A percentile compares a stretch with the other conserved stretches of the same genome.
phyloP scores from a whole-genome alignment of 2,797 vertebrate species.

The Lacerta bilineata region DNA sequence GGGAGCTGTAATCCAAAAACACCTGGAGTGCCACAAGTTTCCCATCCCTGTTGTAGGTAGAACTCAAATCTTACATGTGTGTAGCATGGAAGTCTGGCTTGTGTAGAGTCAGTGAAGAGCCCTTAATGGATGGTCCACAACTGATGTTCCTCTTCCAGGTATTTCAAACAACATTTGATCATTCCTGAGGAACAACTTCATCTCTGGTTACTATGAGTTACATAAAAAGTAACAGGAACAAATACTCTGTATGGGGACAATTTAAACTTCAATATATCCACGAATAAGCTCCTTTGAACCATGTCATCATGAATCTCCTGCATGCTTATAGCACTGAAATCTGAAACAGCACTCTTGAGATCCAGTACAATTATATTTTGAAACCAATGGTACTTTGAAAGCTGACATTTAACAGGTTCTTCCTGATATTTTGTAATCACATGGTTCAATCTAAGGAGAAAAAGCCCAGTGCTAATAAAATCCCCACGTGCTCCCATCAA shows the following conservation, averaged over 20 bases:
- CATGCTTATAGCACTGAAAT: not conserved
- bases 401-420: not conserved
- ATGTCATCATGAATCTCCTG: not conserved
- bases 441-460: not conserved
- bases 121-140: not conserved
- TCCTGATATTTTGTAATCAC: not conserved
- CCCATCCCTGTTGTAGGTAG: not conserved
- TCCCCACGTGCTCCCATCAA: not conserved
- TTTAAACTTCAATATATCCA: constrained; percentile 1
- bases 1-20: too few species aligned
- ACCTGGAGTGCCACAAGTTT: too few species aligned
- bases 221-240: not conserved
- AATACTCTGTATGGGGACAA: not conserved
- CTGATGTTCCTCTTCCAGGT: not conserved
- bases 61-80: not conserved
- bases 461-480: not conserved
- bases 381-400: not conserved
- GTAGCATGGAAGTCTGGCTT: not conserved
- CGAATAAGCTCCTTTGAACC: not conserved
- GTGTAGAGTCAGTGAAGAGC: not conserved
- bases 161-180: not conserved
- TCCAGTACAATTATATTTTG: not conserved
- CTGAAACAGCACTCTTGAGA: not conserved
- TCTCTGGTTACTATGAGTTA: not conserved
- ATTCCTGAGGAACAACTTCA: not conserved